Percentiles rank a stretch among this genome's conserved stretches.
phyloP scores from a whole-genome alignment of 2,888 invertebrate species.

The Sminthurides aquaticus region DNA sequence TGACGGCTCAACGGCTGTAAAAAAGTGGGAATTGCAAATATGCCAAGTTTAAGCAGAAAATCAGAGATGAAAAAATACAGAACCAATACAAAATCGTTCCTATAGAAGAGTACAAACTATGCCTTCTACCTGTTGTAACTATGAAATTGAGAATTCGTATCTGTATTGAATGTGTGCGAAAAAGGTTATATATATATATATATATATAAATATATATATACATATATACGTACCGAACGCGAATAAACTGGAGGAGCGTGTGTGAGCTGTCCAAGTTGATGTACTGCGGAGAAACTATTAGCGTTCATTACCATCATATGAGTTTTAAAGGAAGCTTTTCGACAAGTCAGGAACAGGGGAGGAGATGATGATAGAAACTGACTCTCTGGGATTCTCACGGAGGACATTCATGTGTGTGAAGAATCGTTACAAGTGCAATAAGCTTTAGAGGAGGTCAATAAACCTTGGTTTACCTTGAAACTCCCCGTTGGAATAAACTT shows the following conservation, averaged over 20 bases:
- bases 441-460: conserved; percentile 36
- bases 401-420: not conserved
- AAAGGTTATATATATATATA: too few relatives aligned
- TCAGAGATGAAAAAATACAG: too few relatives aligned
- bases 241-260: not conserved
- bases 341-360: not conserved
- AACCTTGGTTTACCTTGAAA: conserved; percentile 43
- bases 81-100: too few relatives aligned
- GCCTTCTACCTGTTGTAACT: too few relatives aligned
- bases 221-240: not conserved
- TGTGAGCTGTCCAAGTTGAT: too few relatives aligned
- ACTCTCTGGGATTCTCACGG: not conserved
- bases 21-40: too few relatives aligned
- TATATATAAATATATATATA: too few relatives aligned
- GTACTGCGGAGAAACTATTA: not conserved
- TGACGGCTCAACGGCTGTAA: too few relatives aligned
- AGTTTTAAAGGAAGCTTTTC: not conserved
- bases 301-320: not conserved
- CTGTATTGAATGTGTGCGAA: not conserved
- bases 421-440: conserved; percentile 9
- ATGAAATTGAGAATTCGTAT: too few relatives aligned
- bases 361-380: not conserved
- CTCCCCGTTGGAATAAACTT: conserved; percentile 8
- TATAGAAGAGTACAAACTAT: too few relatives aligned
- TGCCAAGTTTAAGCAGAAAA: too few relatives aligned